Evolutionary conservation across 2,113 vertebrate species (phyloP), one percentile per base, ranked within the genome.

Genomic region (Pachyramphus minor): DNA sequence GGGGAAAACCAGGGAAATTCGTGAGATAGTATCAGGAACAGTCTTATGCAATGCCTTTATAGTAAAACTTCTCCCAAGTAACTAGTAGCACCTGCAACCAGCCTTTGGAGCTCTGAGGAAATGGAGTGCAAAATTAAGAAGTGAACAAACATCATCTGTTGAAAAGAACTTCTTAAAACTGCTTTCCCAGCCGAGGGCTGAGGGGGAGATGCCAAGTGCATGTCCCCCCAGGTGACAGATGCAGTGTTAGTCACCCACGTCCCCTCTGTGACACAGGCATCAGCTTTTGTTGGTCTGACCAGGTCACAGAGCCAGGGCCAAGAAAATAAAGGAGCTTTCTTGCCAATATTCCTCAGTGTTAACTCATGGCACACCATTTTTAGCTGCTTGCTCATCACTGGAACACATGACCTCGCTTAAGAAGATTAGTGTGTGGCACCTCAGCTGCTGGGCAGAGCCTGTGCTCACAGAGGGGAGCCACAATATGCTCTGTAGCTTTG

Each of bases 301-400:
- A 94, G 93, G 95, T 97, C 92, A 90, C 25, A 71, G 68, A 87
- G 52, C 55, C 83, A 55, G 73, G 86, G 95, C 95, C 88, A 92
- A 90, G 93, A 87, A 96, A 96, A 92, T 72, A 89, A 90, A 93
- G 59, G 0, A 87, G 30, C 22, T 88, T 87, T 95, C 95, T 89
- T 94, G 95, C 93, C 85, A 90, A 1, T 96, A 78, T 92, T 88
- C 85, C 66, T 92, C 81, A 86, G 90, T 84, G 88, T 93, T 86
- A 81, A 88, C 86, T 93, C 89, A 64, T 68, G 80, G 86, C 93
- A 89, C 59, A 63, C 73, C 95, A 71, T 96, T 96, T 96, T 96
- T 96, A 96, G 93, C 89, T 30, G 89, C 84, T 96, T 87, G 96
- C 94, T 95, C 95, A 88, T 93, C 4, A 2, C 76, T 90, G 94